Evolutionary conservation across 2,113 vertebrate genomes (phyloP), one percentile per base, ranked within the genome.

Genomic region (Thoracochromis brauschi): DNA sequence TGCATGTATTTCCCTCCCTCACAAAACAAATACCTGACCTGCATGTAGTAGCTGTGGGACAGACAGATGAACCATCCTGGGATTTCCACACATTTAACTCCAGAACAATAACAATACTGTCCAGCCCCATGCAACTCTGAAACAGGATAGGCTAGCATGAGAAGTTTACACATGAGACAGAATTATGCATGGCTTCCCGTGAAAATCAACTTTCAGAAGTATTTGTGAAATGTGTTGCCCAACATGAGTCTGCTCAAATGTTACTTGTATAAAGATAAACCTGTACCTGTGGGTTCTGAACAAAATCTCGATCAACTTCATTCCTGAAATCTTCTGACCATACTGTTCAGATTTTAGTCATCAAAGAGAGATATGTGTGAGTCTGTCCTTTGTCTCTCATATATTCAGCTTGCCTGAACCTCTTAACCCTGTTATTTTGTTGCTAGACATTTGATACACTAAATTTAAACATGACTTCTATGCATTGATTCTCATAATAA

Each of bases 291-390:
- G 2, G 29, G 26, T 26, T 9, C 19, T 54, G 65, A 63, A 49
- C 13, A 90, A 53, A 89, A 89, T 89, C 88, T 33, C 1, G 81
- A 31, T n/a, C 9, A 12, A 17, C 92, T 92, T 93, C 93, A 96
- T 95, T 95, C 93, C 93, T 89, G 2, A 40, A 33, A 16, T 82
- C 7, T 9, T 87, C 26, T 17, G 51, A 86, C 26, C 12, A 11
- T 85, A 26, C 21, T 83, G 65, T 93, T 92, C 92, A 84, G 87
- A 91, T 93, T 6, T 21, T 14, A 47, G 51, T 9, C 0, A 26
- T 6, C 35, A 63, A 14, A 26, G 12, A 16, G 8, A 58, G 24
- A 40, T 57, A 13, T 55, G 12, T 33, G 42, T 54, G 29, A 4
- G 8, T 78, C 16, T 78, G 47, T 58, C 5, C 3, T 80, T 86